Base-by-base conservation (phyloP, 2,113 vertebrate genomes). In the Cercocebus atys region DNA sequence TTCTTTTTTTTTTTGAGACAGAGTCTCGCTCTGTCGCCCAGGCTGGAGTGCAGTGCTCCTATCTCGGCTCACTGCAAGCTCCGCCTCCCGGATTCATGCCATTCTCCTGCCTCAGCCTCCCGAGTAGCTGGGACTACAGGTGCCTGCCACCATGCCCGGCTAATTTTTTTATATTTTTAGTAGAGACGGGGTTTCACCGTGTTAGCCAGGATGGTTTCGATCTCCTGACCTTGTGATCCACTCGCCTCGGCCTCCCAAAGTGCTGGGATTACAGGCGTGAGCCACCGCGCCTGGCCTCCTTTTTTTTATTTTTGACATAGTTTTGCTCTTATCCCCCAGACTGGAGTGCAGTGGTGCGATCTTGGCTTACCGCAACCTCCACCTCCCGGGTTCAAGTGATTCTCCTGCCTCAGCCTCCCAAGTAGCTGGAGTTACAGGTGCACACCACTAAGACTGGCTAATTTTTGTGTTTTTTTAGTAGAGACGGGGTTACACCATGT, bases 61-160 rank as follows among this genome's bases (percentile, higher is more conserved):
- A 16, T 35, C 32, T 35, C 3, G 32, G 30, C 64, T 14, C 32
- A 68, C 32, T 8, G 66, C 66, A 68, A 35, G 14, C 66, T 68
- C 66, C 6, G 7, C 66, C 66, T 35, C 14, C 66, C 0, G 2
- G 66, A 6, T 35, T 35, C 32, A 32, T 0, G 66, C 3, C 3
- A 68, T 35, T 35, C 32, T 68, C 14, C 66, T 35, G 66, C 66
- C 66, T 68, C 32, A 68, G 66, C 66, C 32, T 68, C 32, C 66
- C 66, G 1, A 68, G 66, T 35, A 35, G 32, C 14, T 68, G 14
- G 66, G 16, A 68, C 17, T 68, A 35, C 66, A 35, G 66, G 66
- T 0, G 14, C 32, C 0, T 6, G 8, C 64, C 6, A 35, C 66
- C 14, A 68, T 13, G 30, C 32, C 32, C 3, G 14, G 66, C 14